Evolutionary conservation across 1,140 invertebrate genomes (phyloP), one percentile per base, ranked within the genome.

Genomic region (Nebria ingens): DNA sequence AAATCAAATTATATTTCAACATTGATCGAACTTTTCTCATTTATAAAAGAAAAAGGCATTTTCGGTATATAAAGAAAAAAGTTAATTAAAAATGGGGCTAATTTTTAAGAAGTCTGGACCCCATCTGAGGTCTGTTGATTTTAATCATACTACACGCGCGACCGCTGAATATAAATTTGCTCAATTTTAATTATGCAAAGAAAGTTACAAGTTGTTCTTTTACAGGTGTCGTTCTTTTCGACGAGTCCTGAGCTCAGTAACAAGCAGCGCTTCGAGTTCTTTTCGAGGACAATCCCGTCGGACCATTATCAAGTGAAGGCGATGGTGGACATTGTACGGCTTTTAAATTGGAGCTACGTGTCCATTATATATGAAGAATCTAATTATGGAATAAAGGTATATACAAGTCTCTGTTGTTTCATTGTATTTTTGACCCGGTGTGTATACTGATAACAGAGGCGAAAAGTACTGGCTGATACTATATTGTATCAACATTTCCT

Each of bases 291-390:
- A 1, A 96, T 97, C 62, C 93, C 94, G 0, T 95, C 91, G 1
- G 93, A 97, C 72, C 85, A 90, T 64, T 87, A 95, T 73, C 93
- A 97, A 73, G 93, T 94, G 0, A 86, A 91, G 65, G 93, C 90
- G 0, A 97, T 97, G 89, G 90, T 96, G 1, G 90, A 94, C 62
- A 91, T 97, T 59, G 86, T 97, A n/a, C 81, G 80, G 55, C 73
- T 74, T 58, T 83, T 97, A 68, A 80, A 82, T 19, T 97, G 93
- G 93, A 91, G 87, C 58, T 97, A 97, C 71, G 86, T 97, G 0
- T 95, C 91, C 20, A 90, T 97, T 52, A 86, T 97, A 53, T 97
- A 97, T 66, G 93, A 97, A 72, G 93, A 97, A 69, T 95, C 91
- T 50, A 96, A 92, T 73, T 97, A 97, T 64, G 93, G 94, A 2